phyloP scores from a whole-genome alignment of 2,888 invertebrate species.

The Alviniconcha strummeri region DNA sequence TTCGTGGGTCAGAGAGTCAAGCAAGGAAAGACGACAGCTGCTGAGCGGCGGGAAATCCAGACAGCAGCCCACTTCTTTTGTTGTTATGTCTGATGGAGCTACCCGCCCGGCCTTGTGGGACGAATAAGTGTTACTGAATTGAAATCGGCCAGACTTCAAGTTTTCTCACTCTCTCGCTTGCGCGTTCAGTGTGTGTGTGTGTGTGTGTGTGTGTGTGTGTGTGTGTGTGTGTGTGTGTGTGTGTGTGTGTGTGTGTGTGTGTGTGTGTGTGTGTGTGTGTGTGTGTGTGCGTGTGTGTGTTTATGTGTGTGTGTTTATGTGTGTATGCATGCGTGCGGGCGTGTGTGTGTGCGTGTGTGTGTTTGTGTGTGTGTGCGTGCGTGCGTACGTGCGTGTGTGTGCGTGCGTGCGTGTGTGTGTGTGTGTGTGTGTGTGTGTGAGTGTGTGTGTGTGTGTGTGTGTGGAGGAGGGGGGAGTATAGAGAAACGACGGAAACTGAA shows the following conservation, averaged over 20 bases:
- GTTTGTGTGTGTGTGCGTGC: neutral
- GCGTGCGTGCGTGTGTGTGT: neutral
- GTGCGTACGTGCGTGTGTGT: neutral
- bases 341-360: no score
- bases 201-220: slow-evolving; percentile 1
- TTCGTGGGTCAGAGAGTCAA: no score
- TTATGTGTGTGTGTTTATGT: neutral
- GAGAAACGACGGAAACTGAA: neutral
- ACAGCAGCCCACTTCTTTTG: neutral
- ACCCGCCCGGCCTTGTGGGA: no score
- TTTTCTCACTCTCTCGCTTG: neutral
- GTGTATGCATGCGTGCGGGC: neutral
- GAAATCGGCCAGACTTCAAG: no score
- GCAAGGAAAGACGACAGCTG: no score
- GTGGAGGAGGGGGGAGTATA: neutral
- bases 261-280: neutral
- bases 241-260: neutral
- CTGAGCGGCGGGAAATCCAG: no score
- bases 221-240: slow-evolving; percentile 5
- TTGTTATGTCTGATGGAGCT: no score
- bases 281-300: neutral
- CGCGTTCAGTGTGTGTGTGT: neutral
- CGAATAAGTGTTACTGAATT: no score
- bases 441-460: neutral
- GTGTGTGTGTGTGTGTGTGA: neutral